These are phyloP conservation scores for Oceanodroma tethys DNA, from an alignment of 2,113 vertebrate genomes.

Conservation along the genomic window DNA sequence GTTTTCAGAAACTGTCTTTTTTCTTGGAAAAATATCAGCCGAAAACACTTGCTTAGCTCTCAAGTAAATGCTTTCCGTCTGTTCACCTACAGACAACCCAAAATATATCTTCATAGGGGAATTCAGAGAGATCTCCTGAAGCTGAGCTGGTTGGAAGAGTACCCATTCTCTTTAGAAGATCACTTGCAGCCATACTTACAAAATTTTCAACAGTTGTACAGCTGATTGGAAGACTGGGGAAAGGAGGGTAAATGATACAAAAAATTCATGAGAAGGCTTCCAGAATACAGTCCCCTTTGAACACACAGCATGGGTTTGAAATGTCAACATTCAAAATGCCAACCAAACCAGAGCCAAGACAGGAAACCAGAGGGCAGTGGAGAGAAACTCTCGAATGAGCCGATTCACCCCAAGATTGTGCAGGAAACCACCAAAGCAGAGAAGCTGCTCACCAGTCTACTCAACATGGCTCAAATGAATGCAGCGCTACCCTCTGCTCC, in stretches of 20 bases:
- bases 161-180: neutral
- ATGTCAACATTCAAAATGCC: neutral
- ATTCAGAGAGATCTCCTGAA: neutral
- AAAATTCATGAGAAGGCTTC: neutral
- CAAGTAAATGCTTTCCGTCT: neutral
- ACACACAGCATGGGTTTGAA: neutral
- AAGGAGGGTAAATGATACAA: neutral
- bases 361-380: neutral
- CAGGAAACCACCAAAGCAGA: neutral
- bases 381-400: neutral
- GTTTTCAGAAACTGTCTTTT: neutral
- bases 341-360: neutral
- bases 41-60: neutral
- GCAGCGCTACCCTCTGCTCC: neutral
- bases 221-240: neutral
- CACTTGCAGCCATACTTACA: neutral
- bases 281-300: neutral
- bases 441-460: neutral
- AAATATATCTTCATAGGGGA: neutral
- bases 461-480: neutral
- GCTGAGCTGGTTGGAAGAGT: neutral
- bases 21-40: neutral
- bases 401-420: neutral
- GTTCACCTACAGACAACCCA: neutral
- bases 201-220: neutral